Evolutionary conservation across 2,797 vertebrate species (phyloP).

Genomic region (Gymnoscopelus braueri): DNA sequence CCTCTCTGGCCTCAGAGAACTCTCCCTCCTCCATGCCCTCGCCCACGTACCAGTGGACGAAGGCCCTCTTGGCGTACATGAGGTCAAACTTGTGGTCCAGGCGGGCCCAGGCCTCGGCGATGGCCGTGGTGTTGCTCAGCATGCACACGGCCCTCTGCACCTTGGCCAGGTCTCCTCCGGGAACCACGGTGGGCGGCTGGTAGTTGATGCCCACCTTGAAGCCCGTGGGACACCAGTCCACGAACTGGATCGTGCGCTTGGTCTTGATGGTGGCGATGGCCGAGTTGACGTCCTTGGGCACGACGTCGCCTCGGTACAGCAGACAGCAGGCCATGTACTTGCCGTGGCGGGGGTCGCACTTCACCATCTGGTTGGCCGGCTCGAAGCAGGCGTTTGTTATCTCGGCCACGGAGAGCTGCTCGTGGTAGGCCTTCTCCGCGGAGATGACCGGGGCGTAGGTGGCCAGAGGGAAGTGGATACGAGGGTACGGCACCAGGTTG

Average conservation of each 20-base stretch:
- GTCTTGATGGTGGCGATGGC: conserved; percentile 92
- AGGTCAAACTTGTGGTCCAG: conserved; percentile 90
- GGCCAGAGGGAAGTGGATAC: conserved; percentile 83
- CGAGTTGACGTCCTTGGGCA: conserved; percentile 89
- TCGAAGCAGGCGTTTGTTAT: conserved; percentile 84
- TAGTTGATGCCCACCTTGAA: conserved; percentile 83
- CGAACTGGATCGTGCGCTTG: conserved; percentile 86
- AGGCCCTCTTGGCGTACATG: conserved; percentile 89
- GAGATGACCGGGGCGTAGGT: conserved; percentile 82
- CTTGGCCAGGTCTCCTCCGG: conserved; percentile 87
- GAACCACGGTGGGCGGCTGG: conserved; percentile 86
- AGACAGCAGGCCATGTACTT: conserved; percentile 93
- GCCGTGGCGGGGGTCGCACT: conserved; percentile 72
- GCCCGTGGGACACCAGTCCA: conserved; percentile 75
- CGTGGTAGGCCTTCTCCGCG: conserved; percentile 80
- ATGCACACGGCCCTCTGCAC: conserved; percentile 89
- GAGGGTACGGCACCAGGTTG: conserved; percentile 82
- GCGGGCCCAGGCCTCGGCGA: conserved; percentile 86
- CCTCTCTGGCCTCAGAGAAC: conserved; percentile 88
- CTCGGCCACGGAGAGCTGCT: conserved; percentile 77
- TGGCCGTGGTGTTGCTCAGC: conserved; percentile 90
- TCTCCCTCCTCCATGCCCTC: conserved; percentile 91
- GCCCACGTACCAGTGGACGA: conserved; percentile 88
- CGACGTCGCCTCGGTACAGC: conserved; percentile 86
- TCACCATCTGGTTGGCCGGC: conserved; percentile 83